Base-by-base conservation (phyloP, 2,888 invertebrate species). In the Laspeyria flexula region DNA sequence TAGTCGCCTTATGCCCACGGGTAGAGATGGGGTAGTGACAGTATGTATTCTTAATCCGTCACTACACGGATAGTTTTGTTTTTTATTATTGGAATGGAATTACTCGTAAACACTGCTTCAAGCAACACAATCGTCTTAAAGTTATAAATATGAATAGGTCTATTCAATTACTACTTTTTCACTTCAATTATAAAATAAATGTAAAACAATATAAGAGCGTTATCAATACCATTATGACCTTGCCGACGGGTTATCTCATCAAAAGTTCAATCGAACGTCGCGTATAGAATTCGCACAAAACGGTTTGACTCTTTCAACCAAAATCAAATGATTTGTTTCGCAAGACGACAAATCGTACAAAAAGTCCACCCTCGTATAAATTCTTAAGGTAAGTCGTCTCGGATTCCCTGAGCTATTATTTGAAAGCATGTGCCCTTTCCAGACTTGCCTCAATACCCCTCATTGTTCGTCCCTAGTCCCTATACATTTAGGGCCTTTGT, bases 351-450 rank as follows among this genome's bases (percentile, higher is more conserved):
- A 78, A 73, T 78, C 61, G 68, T 59, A 64, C 66, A 78, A 82
- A 81, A 84, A 79, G 50, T 49, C 48, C 48, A 51, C 47, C 63
- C 72, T 75, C 70, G 65, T 75, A 75, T 71, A 81, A 81, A 79
- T 78, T 73, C 74, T 73, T 69, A 68, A 73, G 75, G 77, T 75
- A 74, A 70, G 74, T 66, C 71, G 77, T 70, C 71, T 82, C 73
- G 74, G 77, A 81, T 83, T 83, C 77, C 73, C 77, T 65, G 54
- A 63, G 73, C 79, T 77, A 79, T 84, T 83, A 81, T 83, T 81
- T 72, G 77, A 80, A 81, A 78, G 79, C 80, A 78, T 79, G 81
- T 81, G 81, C 83, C 84, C 81, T 81, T 82, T 81, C 62, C 70
- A 75, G 79, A 68, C 73, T 65, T 66, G 70, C 74, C 79, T 80